Evolutionary conservation across 1,140 invertebrate species (phyloP).

Genomic region (Oryzaephilus surinamensis): DNA sequence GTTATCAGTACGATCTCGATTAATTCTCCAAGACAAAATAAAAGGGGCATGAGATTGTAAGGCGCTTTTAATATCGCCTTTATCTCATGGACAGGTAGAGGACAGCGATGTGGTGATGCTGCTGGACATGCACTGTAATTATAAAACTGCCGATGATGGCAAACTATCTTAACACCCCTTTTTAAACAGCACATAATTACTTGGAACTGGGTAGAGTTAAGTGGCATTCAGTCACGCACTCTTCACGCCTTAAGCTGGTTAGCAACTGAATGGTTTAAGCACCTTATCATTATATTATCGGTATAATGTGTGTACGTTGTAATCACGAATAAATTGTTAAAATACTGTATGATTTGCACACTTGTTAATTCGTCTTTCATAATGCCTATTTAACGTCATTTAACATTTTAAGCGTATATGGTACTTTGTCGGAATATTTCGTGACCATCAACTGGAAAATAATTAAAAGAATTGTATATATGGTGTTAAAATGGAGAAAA

Average conservation of each 20-base stretch:
- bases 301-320: too few relatives aligned
- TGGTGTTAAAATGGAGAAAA: too few relatives aligned
- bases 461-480: too few relatives aligned
- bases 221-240: constrained; percentile 11
- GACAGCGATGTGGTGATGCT: constrained; percentile 2
- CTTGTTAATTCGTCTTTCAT: too few relatives aligned
- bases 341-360: too few relatives aligned
- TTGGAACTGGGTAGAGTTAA: constrained; percentile 6
- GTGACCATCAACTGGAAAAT: too few relatives aligned
- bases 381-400: too few relatives aligned
- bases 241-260: constrained; percentile 3
- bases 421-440: too few relatives aligned
- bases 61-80: neutral
- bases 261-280: too few relatives aligned
- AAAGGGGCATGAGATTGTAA: constrained; percentile 1
- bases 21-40: constrained; percentile 3
- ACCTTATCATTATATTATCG: too few relatives aligned
- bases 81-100: neutral
- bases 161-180: constrained; percentile 5
- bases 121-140: constrained; percentile 6
- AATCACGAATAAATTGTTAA: too few relatives aligned
- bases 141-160: neutral
- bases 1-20: constrained; percentile 9
- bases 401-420: too few relatives aligned
- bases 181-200: constrained; percentile 12